A percentile compares a stretch with the other conserved stretches of the same genome.
Conservation (phyloP, 2,113 vertebrate species). For the Lepus timidus region DNA sequence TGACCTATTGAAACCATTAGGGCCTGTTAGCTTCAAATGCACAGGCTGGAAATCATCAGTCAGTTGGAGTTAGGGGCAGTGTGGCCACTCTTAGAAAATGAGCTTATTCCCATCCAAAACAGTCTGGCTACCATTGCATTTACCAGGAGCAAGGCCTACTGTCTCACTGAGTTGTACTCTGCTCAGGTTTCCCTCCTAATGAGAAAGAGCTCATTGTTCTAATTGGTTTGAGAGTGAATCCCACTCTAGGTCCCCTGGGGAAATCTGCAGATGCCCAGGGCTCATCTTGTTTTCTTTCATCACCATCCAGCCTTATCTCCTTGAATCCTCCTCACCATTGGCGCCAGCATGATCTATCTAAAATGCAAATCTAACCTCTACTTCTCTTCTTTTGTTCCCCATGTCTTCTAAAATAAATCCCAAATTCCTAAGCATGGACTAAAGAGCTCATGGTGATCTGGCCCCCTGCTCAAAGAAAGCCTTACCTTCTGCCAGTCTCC, state of each 20-base stretch:
- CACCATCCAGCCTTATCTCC: neutral
- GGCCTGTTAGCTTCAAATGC: constrained; percentile 10
- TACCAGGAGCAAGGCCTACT: neutral
- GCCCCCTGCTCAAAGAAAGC: neutral
- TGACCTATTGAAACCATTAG: neutral
- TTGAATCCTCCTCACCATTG: neutral
- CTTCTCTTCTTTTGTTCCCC: neutral
- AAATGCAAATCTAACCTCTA: neutral
- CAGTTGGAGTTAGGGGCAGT: neutral
- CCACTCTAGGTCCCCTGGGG: neutral
- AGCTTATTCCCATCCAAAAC: neutral
- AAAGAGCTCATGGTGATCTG: neutral
- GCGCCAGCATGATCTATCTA: neutral
- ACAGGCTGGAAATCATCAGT: neutral
- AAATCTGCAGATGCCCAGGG: constrained; percentile 48
- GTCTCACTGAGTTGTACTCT: neutral
- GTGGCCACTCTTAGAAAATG: neutral
- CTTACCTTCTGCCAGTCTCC: neutral
- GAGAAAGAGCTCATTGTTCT: constrained; percentile 61
- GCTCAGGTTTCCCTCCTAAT: constrained; percentile 8
- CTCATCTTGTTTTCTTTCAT: constrained; percentile 59
- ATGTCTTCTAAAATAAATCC: neutral
- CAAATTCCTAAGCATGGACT: neutral
- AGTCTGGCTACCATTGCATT: neutral
- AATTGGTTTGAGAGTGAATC: constrained; percentile 48